Conservation (phyloP, 2,888 invertebrate genomes). For the Conus canariensis region DNA sequence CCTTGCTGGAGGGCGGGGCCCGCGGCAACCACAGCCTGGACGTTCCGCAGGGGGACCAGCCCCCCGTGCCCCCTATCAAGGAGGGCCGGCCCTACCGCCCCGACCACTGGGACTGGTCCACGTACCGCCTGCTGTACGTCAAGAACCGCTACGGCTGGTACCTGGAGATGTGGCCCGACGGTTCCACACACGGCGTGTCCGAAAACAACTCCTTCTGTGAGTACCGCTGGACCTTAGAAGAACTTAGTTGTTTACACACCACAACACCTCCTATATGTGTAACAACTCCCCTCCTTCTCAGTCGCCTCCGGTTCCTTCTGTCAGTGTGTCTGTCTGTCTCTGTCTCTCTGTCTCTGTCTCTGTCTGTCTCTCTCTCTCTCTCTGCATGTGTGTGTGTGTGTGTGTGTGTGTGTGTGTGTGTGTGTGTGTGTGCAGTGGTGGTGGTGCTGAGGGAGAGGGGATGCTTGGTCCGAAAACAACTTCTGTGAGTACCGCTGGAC, state of each 20-base stretch:
- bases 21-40: constrained; percentile 32
- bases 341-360: background rate
- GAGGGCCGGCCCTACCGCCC: constrained; percentile 24
- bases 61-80: constrained; percentile 34
- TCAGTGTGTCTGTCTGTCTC: background rate
- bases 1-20: background rate
- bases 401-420: background rate
- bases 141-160: constrained; percentile 31
- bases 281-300: no score
- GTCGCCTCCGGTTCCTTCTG: background rate
- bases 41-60: constrained; percentile 43
- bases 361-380: constrained; percentile 4
- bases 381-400: background rate
- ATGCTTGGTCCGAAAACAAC: no score
- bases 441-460: no score
- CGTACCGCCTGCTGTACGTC: background rate
- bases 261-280: no score
- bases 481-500: background rate
- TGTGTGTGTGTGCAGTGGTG: background rate
- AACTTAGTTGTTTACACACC: no score
- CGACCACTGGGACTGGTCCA: constrained; percentile 29
- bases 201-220: constrained; percentile 29
- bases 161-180: constrained; percentile 40
- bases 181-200: background rate
- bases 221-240: background rate